These are phyloP conservation scores for Sebastes taczanowskii DNA, from an alignment of 2,797 vertebrate species.

Conservation along the genomic window DNA sequence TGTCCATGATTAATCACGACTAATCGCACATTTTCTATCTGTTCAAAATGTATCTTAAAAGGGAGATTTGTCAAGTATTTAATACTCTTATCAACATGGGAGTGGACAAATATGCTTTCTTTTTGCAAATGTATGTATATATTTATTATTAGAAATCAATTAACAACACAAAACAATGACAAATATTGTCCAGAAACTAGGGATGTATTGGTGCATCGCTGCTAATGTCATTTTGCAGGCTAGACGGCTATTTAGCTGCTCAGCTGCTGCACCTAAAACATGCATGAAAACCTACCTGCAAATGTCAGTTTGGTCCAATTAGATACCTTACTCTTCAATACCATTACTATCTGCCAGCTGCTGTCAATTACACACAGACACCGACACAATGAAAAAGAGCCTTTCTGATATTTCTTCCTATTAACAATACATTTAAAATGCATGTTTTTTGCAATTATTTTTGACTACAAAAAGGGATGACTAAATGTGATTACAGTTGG, in stretches of 20 bases:
- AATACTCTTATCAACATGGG: too few species aligned
- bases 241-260: neutral
- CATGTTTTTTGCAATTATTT: neutral
- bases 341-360: neutral
- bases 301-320: neutral
- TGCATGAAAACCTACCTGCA: neutral
- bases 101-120: too few species aligned
- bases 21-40: too few species aligned
- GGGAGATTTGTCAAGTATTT: too few species aligned
- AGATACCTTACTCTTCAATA: neutral
- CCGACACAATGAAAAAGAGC: accelerated
- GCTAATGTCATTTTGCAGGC: neutral
- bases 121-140: too few species aligned
- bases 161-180: too few species aligned
- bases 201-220: too few species aligned
- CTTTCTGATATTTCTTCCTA: neutral
- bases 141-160: too few species aligned
- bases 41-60: too few species aligned
- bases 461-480: neutral
- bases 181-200: too few species aligned
- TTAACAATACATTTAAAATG: too few species aligned
- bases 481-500: neutral
- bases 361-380: neutral
- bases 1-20: too few species aligned
- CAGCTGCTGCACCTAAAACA: neutral